Conservation (phyloP, 92 coral and sea anemone genomes). For the Phenganax marumi region DNA sequence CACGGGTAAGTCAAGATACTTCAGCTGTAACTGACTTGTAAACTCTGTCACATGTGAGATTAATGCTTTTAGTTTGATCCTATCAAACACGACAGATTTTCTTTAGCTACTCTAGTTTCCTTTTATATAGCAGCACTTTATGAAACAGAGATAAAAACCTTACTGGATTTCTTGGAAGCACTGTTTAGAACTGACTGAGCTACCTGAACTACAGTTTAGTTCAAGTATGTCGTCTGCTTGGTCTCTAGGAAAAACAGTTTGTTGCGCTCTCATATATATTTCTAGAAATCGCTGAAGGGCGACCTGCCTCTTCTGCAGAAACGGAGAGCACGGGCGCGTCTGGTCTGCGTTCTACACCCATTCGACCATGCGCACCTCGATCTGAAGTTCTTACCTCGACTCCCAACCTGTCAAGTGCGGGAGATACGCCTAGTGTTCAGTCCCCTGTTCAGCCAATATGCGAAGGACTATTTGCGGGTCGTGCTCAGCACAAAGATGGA, state of each 20-base stretch:
- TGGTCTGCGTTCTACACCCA: slow-evolving; percentile 55
- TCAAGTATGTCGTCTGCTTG: too few species aligned
- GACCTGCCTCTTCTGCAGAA: slow-evolving; percentile 27
- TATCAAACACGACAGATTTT: too few species aligned
- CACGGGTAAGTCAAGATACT: neutral
- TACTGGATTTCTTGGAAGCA: too few species aligned
- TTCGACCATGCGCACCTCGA: slow-evolving; percentile 27
- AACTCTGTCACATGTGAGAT: too few species aligned
- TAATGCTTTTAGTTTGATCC: too few species aligned
- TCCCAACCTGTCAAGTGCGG: slow-evolving; percentile 75
- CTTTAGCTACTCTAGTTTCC: too few species aligned
- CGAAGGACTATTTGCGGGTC: slow-evolving; percentile 85
- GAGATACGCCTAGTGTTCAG: slow-evolving; percentile 62
- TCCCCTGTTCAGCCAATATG: slow-evolving; percentile 90
- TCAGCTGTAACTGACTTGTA: neutral
- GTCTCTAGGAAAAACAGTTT: too few species aligned
- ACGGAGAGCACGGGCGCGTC: slow-evolving; percentile 27
- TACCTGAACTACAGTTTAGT: too few species aligned
- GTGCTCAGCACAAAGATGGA: slow-evolving; percentile 86
- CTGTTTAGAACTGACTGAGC: too few species aligned
- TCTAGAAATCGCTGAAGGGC: neutral
- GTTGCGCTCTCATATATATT: too few species aligned
- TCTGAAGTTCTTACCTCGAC: slow-evolving; percentile 77
- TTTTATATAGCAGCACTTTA: too few species aligned
- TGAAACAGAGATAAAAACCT: too few species aligned